Conservation (phyloP, 2,888 invertebrate genomes). For the Nephrotoma guestfalica region DNA sequence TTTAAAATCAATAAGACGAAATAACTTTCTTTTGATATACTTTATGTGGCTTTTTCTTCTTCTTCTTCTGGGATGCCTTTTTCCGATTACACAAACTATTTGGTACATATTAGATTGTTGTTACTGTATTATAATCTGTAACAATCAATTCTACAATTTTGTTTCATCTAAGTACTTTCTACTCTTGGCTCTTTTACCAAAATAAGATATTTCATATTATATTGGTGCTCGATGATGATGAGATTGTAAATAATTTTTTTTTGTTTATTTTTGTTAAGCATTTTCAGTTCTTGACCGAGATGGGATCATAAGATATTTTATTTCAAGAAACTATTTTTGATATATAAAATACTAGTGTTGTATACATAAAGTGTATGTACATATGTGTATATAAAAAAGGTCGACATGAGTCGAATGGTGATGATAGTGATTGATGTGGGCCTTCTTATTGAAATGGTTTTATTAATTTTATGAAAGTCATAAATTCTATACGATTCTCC, state of each 20-base stretch:
- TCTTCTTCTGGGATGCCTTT: neutral
- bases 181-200: neutral
- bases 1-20: neutral
- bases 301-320: neutral
- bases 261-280: neutral
- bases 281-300: neutral
- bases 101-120: neutral
- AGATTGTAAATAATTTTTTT: neutral
- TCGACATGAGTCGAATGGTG: neutral
- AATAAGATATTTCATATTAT: neutral
- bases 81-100: neutral
- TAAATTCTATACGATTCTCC: too few relatives aligned
- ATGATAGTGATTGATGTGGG: neutral
- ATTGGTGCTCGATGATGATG: neutral
- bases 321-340: neutral
- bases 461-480: neutral
- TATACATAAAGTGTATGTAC: neutral
- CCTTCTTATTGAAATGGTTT: neutral
- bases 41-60: neutral
- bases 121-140: neutral
- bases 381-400: neutral
- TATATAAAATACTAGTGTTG: neutral
- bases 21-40: neutral
- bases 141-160: neutral
- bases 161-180: neutral